Conservation (phyloP, 64 coral and sea anemone species). For the Hydrozoanthus tunicans region DNA sequence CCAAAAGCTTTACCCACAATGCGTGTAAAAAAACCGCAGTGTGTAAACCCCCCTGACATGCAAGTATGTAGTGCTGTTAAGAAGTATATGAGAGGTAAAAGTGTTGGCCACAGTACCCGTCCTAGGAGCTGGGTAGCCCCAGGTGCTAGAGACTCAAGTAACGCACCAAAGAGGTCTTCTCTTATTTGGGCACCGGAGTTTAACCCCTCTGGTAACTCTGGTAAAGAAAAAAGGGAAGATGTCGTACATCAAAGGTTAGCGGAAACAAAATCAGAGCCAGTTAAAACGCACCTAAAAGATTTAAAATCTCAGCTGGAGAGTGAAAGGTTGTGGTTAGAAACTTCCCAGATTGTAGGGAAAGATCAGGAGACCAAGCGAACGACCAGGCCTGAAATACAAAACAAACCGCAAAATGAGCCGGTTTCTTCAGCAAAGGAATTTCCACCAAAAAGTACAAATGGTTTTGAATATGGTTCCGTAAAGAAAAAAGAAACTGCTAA, state of each 20-base stretch:
- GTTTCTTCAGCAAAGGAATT: neutral
- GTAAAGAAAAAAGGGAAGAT: neutral
- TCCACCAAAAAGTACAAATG: neutral
- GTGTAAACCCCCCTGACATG: constrained; percentile 16
- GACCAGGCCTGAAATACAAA: neutral
- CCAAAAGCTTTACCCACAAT: neutral
- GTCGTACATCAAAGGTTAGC: neutral
- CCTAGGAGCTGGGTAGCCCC: constrained; percentile 70
- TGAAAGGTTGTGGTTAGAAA: neutral
- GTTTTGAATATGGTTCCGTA: too few relatives aligned
- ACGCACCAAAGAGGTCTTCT: constrained; percentile 13
- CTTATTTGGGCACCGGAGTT: constrained; percentile 23
- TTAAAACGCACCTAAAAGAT: neutral
- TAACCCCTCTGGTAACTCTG: neutral
- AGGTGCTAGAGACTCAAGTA: neutral
- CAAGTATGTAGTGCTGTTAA: constrained; percentile 59
- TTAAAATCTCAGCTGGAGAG: neutral
- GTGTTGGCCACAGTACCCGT: constrained; percentile 41
- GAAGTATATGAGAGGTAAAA: constrained; percentile 40
- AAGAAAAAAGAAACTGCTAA: neutral
- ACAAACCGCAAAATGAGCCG: neutral
- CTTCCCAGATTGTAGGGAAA: neutral
- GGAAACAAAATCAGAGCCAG: constrained; percentile 24
- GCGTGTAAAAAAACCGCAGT: neutral
- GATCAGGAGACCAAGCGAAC: neutral